Base-by-base conservation (phyloP, 1,140 invertebrate genomes). In the Macrobrachium nipponense region DNA sequence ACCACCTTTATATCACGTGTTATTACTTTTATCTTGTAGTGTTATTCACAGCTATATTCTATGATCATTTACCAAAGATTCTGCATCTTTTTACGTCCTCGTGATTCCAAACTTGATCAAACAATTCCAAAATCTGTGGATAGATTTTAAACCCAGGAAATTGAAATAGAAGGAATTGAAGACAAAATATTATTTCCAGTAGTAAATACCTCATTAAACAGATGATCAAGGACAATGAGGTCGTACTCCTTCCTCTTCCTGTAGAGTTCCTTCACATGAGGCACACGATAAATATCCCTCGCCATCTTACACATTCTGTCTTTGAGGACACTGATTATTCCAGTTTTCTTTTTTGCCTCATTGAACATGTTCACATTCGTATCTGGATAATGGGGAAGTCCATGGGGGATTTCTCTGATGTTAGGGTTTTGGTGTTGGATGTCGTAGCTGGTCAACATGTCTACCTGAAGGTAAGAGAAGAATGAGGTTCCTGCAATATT, bases 191-290 rank as follows among this genome's bases (percentile, higher is more conserved):
- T 43, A 36, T 2, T 15, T 75, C 0, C 11, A 12, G 8, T 0
- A 80, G 27, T 23, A 73, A 80, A 12, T 18, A 83, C 86, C 75
- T 87, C 86, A 72, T 87, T 83, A 10, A 87, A 83, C 18, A 72
- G 14, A 15, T 84, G 61, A 15, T 58, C 43, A 14, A 78, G 20
- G 8, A 84, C 20, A 8, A 84, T 78, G 61, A 78, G 17, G 36
- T 84, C 82, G 44, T 78, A 84, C 15, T 84, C 82, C 60, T 84
- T 84, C 61, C 82, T 84, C 51, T 60, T 84, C 23, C 59, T 18
- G 62, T 78, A 84, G 18, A 84, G 61, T 23, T 78, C 64, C 43
- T 27, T 78, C 8, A 84, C 76, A 10, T 61, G 62, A 8, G 60
- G 73, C 0, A 78, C 64, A 17, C 78, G 72, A 66, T 87, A 87